Conservation (phyloP, 2,888 invertebrate species). For the Sphecodes monilicornis region DNA sequence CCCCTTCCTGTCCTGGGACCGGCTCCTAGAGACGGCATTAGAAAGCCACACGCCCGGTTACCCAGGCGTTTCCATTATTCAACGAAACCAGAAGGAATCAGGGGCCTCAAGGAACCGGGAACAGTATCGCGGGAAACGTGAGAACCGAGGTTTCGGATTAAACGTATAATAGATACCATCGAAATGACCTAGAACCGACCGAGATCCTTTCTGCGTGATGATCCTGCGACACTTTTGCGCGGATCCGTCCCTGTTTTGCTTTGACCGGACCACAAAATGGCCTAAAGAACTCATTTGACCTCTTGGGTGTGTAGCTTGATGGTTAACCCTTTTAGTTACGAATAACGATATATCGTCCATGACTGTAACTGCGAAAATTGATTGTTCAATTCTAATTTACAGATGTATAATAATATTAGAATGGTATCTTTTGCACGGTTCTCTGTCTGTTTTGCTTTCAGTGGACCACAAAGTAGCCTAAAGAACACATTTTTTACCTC, state of each 20-base stretch:
- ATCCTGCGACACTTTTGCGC: not conserved
- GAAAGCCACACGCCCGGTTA: constrained; percentile 60
- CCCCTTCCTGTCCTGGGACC: constrained; percentile 16
- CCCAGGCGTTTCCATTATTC: constrained; percentile 60
- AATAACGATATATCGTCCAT: no score
- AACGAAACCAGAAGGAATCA: constrained; percentile 46
- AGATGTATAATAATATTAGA: no score
- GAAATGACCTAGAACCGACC: not conserved
- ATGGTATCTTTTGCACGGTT: no score
- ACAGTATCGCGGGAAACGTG: constrained; percentile 43
- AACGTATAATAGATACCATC: constrained; percentile 4
- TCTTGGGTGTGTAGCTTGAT: not conserved
- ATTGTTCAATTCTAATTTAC: no score
- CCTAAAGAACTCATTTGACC: not conserved
- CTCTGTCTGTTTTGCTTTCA: no score
- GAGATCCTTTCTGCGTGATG: not conserved
- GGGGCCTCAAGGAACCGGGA: constrained; percentile 4
- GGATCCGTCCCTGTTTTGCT: not conserved
- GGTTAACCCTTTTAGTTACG: no score
- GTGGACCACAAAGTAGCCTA: no score
- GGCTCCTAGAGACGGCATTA: constrained; percentile 49
- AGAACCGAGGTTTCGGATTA: constrained; percentile 24
- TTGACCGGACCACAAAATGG: not conserved
- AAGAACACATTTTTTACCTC: no score
- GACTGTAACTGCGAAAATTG: no score